phyloP scores from a whole-genome alignment of 2,797 vertebrate species.

The Leptodactylus fallax region DNA sequence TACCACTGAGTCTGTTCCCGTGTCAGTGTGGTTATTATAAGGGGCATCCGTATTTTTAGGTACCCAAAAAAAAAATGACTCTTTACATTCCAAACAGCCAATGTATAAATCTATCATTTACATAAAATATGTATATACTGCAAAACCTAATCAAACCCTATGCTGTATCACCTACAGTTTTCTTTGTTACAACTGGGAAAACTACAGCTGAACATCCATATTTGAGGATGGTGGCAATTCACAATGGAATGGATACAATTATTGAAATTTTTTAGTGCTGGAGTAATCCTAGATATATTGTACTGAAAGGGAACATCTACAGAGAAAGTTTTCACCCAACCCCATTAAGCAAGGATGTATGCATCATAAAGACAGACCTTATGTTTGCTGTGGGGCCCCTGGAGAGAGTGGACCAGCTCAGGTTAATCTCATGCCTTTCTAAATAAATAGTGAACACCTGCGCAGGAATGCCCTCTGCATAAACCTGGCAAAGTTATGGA shows the following conservation, averaged over 20 bases:
- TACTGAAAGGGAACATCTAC: not conserved
- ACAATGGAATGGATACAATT: not conserved
- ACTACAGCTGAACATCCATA: not conserved
- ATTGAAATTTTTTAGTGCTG: not conserved
- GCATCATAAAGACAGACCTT: not conserved
- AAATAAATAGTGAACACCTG: not conserved
- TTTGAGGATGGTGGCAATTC: not conserved
- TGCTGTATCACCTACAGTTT: not conserved
- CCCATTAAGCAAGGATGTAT: not conserved
- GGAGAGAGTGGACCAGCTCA: not conserved
- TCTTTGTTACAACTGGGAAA: not conserved
- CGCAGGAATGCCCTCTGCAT: not conserved
- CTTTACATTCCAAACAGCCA: not conserved
- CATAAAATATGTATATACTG: not conserved
- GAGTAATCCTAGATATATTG: not conserved
- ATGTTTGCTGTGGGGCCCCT: too few species aligned
- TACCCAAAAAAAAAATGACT: not conserved
- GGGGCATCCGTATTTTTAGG: not conserved
- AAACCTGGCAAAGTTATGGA: not conserved
- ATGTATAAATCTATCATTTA: not conserved
- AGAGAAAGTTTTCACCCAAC: not conserved
- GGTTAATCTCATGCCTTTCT: too few species aligned
- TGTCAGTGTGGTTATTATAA: not conserved
- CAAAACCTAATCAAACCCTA: not conserved
- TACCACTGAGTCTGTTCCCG: not conserved